phyloP scores from a whole-genome alignment of 1,140 invertebrate species.

The Periplaneta americana region DNA sequence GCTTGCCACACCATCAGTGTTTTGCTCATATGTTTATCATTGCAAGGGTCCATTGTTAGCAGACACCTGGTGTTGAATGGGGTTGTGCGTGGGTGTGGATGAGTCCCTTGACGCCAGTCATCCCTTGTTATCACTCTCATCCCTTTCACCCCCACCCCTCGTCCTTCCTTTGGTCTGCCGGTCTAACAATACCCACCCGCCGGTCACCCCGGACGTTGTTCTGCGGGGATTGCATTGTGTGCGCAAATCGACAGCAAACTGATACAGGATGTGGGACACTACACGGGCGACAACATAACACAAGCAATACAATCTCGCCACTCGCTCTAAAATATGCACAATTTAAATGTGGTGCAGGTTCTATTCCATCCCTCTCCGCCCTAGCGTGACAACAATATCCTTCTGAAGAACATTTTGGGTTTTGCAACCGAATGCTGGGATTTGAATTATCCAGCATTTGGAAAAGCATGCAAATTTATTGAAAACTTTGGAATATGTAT shows the following conservation, averaged over 20 bases:
- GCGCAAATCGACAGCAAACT: not conserved
- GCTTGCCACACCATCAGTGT: not conserved
- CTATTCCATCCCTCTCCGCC: no score
- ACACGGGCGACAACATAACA: not conserved
- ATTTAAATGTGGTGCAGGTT: not conserved
- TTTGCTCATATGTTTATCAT: not conserved
- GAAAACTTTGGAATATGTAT: no score
- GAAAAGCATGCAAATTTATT: no score
- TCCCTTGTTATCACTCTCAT: not conserved
- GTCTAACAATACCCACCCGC: not conserved
- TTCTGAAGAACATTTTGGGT: no score
- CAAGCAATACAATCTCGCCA: no score
- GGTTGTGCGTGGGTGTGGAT: not conserved
- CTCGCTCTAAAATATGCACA: not conserved
- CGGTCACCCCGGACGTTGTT: not conserved
- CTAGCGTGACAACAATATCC: no score
- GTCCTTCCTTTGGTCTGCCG: not conserved
- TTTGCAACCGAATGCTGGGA: no score
- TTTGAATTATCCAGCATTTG: no score
- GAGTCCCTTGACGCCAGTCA: not conserved
- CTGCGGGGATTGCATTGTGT: not conserved
- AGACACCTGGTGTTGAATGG: not conserved
- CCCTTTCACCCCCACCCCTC: no score
- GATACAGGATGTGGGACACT: not conserved
- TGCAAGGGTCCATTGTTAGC: not conserved